Evolutionary conservation across 2,797 vertebrate species (phyloP).

Genomic region (Sardinella longiceps): DNA sequence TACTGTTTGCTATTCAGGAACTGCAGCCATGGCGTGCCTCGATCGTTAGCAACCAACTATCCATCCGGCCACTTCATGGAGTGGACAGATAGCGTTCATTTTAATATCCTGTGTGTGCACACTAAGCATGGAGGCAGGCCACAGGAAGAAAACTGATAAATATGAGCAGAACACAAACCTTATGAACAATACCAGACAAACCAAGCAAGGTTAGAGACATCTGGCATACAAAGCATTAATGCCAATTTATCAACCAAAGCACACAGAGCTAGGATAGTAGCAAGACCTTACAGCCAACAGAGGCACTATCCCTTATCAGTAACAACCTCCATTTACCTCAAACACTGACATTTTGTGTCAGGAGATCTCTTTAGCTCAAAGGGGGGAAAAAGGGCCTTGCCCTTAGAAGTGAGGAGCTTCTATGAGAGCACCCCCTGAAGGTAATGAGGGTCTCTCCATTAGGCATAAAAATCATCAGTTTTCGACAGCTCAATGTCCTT

Average conservation of each 20-base stretch:
- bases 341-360: background rate
- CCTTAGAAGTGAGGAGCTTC: background rate
- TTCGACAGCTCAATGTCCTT: background rate
- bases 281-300: background rate
- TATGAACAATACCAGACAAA: background rate
- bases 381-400: background rate
- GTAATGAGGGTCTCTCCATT: background rate
- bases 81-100: conserved; percentile 54
- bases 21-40: conserved; percentile 59
- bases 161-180: background rate
- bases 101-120: conserved; percentile 47
- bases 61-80: conserved; percentile 55
- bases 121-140: conserved; percentile 27
- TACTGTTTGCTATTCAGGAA: conserved; percentile 70
- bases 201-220: background rate
- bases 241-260: background rate
- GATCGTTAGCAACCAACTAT: conserved; percentile 58
- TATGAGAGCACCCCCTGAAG: background rate
- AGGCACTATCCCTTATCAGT: background rate
- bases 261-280: background rate
- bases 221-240: background rate
- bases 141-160: background rate
- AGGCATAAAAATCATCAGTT: background rate
- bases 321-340: background rate
- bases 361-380: background rate